Base-by-base conservation (phyloP, 1,140 invertebrate species). In the Drosophila azteca region DNA sequence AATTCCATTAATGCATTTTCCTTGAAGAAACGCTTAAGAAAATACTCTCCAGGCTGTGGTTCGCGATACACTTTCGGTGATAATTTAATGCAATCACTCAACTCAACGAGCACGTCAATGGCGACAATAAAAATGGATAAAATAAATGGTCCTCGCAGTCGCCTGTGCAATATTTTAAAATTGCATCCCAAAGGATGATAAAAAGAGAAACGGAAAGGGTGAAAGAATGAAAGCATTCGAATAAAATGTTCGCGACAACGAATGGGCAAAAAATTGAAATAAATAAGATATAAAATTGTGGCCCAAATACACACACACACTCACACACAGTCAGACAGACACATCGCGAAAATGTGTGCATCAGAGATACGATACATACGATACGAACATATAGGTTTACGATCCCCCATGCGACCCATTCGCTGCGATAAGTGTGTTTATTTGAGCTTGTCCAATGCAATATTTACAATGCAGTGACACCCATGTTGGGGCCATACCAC, bases 31-130 rank as follows among this genome's bases (percentile, higher is more conserved):
- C 48, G 6, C 20, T 5, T 13, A 17, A 48, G 48, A 46, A 50
- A 57, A 67, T 59, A 62, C 57, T 43, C 45, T 41, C n/a, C 26
- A 46, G 39, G 43, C 59, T 62, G 65, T 65, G 35, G 49, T 58
- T 20, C 17, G 17, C 1, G 17, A 20, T 20, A 20, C 17, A 20
- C 17, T 20, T 20, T 44, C 43, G 54, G 51, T 68, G 87, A 87
- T 87, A 85, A 85, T 85, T 85, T 85, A 85, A 87, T 82, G 77
- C 82, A 81, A 85, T 87, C 81, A 81, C 81, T 87, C 81, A 87
- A 85, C 78, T 75, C 82, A 78, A 74, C 58, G 67, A 60, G 62
- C 54, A 61, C 72, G 69, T 62, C 68, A 45, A 82, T 73, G 78
- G 67, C 50, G 50, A 66, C 31, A 59, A 62, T 29, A 43, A 17